A percentile compares a stretch with the other conserved stretches of the same genome.
Evolutionary conservation across 2,888 invertebrate genomes (phyloP).

Genomic region (Tineola bisselliella): DNA sequence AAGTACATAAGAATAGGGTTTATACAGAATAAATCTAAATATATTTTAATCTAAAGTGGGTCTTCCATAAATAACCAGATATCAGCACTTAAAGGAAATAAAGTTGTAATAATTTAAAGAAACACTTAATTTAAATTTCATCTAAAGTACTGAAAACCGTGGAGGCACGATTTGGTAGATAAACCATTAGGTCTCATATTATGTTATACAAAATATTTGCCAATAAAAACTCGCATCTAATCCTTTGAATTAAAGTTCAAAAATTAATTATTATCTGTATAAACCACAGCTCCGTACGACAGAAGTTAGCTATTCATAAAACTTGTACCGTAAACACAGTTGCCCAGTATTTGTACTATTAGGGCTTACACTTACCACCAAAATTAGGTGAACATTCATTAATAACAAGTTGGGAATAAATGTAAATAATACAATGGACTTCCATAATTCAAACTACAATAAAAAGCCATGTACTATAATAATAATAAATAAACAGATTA

Average conservation of each 20-base stretch:
- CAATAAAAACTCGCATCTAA: not conserved
- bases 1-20: no score
- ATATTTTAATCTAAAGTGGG: no score
- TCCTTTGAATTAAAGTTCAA: not conserved
- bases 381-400: not conserved
- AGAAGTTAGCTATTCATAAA: constrained; percentile 8
- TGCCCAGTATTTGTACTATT: not conserved
- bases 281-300: not conserved
- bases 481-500: no score
- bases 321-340: not conserved
- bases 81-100: no score
- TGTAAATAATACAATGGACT: no score
- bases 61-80: no score
- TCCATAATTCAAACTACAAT: no score
- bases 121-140: no score
- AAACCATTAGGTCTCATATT: not conserved
- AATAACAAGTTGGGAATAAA: no score
- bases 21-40: no score
- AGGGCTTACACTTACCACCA: not conserved
- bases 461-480: no score
- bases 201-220: not conserved
- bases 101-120: no score
- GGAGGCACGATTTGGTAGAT: not conserved
- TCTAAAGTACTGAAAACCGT: not conserved
- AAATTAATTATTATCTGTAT: not conserved